Percentiles rank a stretch among this genome's conserved stretches.
phyloP scores from a whole-genome alignment of 2,888 invertebrate genomes.

The Abrostola tripartita region DNA sequence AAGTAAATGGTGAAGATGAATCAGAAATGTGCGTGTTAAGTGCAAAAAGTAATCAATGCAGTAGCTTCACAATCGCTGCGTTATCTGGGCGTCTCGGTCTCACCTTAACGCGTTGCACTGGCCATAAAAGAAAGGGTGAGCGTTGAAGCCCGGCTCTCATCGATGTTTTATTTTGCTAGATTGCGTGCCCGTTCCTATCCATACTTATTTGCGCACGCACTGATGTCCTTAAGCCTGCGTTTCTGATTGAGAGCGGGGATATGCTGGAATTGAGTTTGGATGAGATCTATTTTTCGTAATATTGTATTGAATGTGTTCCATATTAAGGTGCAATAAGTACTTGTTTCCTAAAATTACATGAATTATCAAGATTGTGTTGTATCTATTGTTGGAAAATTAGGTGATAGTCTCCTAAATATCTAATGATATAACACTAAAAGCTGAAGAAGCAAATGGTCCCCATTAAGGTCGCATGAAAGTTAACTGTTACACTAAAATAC shows the following conservation, averaged over 20 bases:
- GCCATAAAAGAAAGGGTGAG: slow-evolving; percentile 33
- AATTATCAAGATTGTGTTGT: background rate
- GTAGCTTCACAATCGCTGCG: background rate
- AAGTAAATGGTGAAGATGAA: background rate
- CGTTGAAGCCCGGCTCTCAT: slow-evolving; percentile 15
- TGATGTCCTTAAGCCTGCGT: slow-evolving; percentile 10
- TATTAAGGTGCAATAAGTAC: no score
- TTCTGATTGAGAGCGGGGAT: slow-evolving; percentile 18
- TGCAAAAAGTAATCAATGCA: background rate
- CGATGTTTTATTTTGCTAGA: slow-evolving; percentile 46
- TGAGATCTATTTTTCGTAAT: no score
- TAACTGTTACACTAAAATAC: slow-evolving; percentile 42
- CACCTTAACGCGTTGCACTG: slow-evolving; percentile 16
- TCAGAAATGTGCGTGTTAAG: background rate
- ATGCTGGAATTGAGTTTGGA: slow-evolving; percentile 2
- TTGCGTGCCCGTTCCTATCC: slow-evolving; percentile 40
- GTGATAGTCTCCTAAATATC: slow-evolving; percentile 25
- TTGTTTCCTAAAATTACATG: background rate
- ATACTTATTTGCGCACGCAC: slow-evolving; percentile 38
- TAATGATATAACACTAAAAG: slow-evolving; percentile 21
- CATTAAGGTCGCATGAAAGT: slow-evolving; percentile 38
- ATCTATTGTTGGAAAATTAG: slow-evolving; percentile 4
- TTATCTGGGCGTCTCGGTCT: background rate
- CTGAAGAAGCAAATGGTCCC: slow-evolving; percentile 24
- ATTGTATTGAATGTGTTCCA: no score